A percentile compares a stretch with the other conserved stretches of the same genome.
These are phyloP conservation scores for Pseudopipra pipra DNA, from an alignment of 2,113 vertebrate species.

Conservation along the genomic window DNA sequence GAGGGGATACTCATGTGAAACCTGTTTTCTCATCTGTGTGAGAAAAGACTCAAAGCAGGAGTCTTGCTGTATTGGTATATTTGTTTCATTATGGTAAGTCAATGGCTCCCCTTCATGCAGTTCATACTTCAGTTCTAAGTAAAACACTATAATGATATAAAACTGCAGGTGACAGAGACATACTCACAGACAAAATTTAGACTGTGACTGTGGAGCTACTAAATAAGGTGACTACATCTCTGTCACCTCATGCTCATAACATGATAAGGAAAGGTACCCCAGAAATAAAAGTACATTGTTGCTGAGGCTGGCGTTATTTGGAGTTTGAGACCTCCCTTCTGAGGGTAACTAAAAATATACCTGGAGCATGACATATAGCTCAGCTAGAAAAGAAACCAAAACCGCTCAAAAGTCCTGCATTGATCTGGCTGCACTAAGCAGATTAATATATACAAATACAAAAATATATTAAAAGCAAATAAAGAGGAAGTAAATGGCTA, in stretches of 20 bases:
- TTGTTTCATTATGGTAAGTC: neutral
- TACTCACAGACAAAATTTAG: neutral
- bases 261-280: neutral
- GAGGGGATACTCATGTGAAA: neutral
- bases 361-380: neutral
- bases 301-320: neutral
- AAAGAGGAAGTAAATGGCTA: neutral
- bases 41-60: neutral
- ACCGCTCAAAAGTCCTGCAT: neutral
- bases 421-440: neutral
- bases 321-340: neutral
- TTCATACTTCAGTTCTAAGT: neutral
- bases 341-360: neutral
- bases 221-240: neutral
- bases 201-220: neutral
- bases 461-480: neutral
- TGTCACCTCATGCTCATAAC: neutral
- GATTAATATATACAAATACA: neutral
- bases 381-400: neutral
- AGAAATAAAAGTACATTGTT: neutral
- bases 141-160: neutral
- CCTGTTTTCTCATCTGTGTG: neutral
- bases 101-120: neutral
- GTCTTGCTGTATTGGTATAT: neutral
- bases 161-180: neutral